phyloP scores from a whole-genome alignment of 2,113 vertebrate genomes.

The Pungitius pungitius region DNA sequence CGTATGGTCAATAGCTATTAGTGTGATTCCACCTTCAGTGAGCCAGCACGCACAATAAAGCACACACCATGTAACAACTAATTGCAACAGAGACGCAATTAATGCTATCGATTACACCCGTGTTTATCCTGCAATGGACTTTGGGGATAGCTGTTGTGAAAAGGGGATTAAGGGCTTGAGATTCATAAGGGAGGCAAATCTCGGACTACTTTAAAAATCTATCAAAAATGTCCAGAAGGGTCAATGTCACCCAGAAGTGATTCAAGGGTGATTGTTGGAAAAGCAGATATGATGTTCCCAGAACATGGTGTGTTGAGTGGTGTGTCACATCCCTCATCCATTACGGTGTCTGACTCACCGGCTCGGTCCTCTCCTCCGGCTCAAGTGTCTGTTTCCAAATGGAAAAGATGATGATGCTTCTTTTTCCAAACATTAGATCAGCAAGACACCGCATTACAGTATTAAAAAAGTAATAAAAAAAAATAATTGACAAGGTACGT shows the following conservation, averaged over 20 bases:
- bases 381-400: conserved; percentile 24
- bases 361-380: conserved; percentile 23
- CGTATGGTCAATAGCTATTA: neutral
- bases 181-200: neutral
- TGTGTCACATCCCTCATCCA: conserved; percentile 27
- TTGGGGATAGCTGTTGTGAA: neutral
- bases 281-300: conserved; percentile 17
- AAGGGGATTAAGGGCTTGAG: neutral
- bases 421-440: conserved; percentile 5
- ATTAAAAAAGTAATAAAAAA: neutral
- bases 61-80: neutral
- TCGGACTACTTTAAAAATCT: neutral
- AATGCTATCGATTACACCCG: neutral
- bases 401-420: conserved; percentile 15
- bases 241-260: conserved; percentile 9
- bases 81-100: neutral
- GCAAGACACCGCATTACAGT: neutral
- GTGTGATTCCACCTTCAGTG: neutral
- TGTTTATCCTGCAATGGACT: neutral
- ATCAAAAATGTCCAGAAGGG: neutral
- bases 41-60: neutral
- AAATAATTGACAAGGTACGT: neutral
- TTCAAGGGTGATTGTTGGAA: conserved; percentile 35
- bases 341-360: conserved; percentile 41
- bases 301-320: conserved; percentile 17